Evolutionary conservation across 2,113 vertebrate genomes (phyloP).

Genomic region (Paracanthobrama guichenoti): DNA sequence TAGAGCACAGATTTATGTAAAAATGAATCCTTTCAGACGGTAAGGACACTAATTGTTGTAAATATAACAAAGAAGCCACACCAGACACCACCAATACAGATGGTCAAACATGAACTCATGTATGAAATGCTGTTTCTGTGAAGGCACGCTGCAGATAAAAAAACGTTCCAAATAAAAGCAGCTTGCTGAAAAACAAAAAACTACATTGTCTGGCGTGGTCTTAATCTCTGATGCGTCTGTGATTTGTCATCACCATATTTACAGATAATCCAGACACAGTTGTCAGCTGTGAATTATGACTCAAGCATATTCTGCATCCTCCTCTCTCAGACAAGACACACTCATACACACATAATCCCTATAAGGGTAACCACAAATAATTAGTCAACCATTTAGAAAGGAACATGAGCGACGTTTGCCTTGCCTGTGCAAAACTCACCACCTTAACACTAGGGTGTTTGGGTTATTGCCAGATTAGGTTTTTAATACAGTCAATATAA

Average conservation of each 20-base stretch:
- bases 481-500: background rate
- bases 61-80: background rate
- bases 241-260: constrained; percentile 11
- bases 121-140: background rate
- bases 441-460: background rate
- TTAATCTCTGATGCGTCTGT: background rate
- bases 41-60: background rate
- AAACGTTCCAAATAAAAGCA: background rate
- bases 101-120: background rate
- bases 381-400: background rate
- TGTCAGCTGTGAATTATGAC: background rate
- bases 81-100: background rate
- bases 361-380: background rate
- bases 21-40: background rate
- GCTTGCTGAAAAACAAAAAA: background rate
- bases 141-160: background rate
- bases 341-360: background rate
- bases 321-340: background rate
- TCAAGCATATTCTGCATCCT: background rate
- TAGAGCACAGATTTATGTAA: background rate
- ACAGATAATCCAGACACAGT: background rate
- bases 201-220: background rate
- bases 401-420: background rate
- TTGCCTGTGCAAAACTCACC: background rate
- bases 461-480: background rate